phyloP scores from a whole-genome alignment of 2,888 invertebrate genomes.

The Molanna angustata region DNA sequence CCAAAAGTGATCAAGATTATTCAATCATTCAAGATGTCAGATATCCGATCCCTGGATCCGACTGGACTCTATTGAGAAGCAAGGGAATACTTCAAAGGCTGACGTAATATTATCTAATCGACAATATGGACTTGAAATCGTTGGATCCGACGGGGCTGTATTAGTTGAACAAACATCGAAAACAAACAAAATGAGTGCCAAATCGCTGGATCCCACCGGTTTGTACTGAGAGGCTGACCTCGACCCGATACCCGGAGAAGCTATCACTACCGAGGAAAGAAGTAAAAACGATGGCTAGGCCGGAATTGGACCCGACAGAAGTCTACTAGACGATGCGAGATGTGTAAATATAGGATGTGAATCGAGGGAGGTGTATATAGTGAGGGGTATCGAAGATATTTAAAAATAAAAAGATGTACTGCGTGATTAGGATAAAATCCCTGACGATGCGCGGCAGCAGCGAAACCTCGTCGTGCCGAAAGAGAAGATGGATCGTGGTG shows the following conservation, averaged over 20 bases:
- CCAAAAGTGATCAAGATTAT: too few species aligned
- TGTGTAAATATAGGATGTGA: too few species aligned
- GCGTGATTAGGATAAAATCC: conserved; percentile 24
- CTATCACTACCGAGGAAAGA: conserved; percentile 8
- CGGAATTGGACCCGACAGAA: conserved; percentile 24
- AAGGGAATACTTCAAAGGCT: not conserved
- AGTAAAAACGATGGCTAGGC: conserved; percentile 15
- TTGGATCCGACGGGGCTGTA: conserved; percentile 26
- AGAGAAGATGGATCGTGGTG: conserved; percentile 22
- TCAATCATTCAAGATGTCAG: too few species aligned
- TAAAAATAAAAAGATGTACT: conserved; percentile 17
- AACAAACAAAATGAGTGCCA: conserved; percentile 15
- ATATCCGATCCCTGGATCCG: conserved; percentile 19
- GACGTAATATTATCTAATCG: not conserved
- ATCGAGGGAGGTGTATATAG: too few species aligned
- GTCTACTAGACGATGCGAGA: conserved; percentile 24
- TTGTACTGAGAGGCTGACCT: conserved; percentile 23
- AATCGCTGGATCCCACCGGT: conserved; percentile 28
- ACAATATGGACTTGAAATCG: conserved; percentile 17
- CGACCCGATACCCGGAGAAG: too few species aligned
- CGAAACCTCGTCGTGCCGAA: conserved; percentile 31
- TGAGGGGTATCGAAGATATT: too few species aligned
- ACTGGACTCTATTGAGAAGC: conserved; percentile 24
- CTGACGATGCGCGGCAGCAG: conserved; percentile 31
- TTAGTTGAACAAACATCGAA: conserved; percentile 4